A percentile compares a stretch with the other conserved stretches of the same genome.
Conservation (phyloP, 2,113 vertebrate genomes). For the Rutilus rutilus region DNA sequence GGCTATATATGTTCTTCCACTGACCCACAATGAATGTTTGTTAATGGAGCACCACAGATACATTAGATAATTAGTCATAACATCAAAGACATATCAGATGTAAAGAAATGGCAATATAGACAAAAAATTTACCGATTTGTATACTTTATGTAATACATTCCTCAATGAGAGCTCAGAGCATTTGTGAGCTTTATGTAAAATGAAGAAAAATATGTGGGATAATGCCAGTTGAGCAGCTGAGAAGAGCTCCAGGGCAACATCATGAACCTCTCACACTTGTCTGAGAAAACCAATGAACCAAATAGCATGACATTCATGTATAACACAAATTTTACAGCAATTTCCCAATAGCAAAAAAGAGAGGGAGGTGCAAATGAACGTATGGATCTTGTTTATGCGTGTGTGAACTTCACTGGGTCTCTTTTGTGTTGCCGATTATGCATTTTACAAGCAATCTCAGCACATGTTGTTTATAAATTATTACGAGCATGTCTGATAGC, state of each 20-base stretch:
- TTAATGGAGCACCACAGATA: slow-evolving; percentile 14
- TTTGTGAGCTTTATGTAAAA: slow-evolving; percentile 2
- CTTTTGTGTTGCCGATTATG: slow-evolving; percentile 1
- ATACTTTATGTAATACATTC: background rate
- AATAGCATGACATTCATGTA: slow-evolving; percentile 29
- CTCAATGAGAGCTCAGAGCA: background rate
- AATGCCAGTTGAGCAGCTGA: background rate
- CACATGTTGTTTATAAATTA: background rate
- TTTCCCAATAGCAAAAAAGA: background rate
- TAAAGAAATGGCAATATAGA: background rate
- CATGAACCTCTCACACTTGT: slow-evolving; percentile 23
- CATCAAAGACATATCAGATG: background rate
- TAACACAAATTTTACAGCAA: slow-evolving; percentile 10
- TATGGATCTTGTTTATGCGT: background rate
- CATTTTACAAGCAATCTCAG: slow-evolving; percentile 9
- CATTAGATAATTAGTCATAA: background rate
- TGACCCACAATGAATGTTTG: slow-evolving; percentile 48
- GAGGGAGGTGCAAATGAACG: background rate
- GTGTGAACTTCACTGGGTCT: background rate
- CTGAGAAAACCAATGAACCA: slow-evolving; percentile 7
- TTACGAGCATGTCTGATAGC: slow-evolving; percentile 5
- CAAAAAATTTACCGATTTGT: background rate
- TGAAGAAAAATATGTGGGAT: background rate
- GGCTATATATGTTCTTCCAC: slow-evolving; percentile 28
- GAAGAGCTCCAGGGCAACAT: slow-evolving; percentile 29